Percentiles rank a stretch among this genome's conserved stretches.
Evolutionary conservation across 2,888 invertebrate genomes (phyloP).

Genomic region (Chrysodeixis includens): DNA sequence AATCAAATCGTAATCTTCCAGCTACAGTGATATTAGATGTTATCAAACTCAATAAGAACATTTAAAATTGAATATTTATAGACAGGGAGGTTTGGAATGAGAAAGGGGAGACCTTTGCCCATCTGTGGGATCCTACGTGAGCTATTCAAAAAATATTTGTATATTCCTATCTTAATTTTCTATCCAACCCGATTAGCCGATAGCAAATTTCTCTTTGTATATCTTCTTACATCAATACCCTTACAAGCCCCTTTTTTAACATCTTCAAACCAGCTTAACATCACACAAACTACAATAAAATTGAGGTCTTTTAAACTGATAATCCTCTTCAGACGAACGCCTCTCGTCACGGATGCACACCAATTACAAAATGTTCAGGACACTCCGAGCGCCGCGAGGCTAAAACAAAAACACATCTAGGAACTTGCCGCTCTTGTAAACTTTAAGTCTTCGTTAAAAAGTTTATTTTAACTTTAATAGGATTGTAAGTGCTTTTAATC

Average conservation of each 20-base stretch:
- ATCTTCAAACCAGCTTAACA: neutral
- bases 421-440: neutral
- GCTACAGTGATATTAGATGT: neutral
- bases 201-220: no score
- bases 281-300: neutral
- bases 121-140: no score
- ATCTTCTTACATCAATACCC: no score
- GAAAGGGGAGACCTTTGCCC: no score
- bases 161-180: no score
- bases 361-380: constrained; percentile 2
- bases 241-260: no score
- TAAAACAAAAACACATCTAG: constrained; percentile 6
- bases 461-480: constrained; percentile 1
- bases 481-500: neutral
- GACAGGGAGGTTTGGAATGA: no score
- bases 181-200: no score
- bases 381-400: neutral
- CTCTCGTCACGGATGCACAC: neutral
- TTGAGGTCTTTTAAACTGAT: neutral
- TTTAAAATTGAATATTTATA: no score
- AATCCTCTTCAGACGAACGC: neutral
- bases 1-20: neutral
- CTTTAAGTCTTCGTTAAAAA: neutral
- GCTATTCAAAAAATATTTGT: no score
- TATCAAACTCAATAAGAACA: no score